A percentile compares a stretch with the other conserved stretches of the same genome.
These are phyloP conservation scores for Listronotus oregonensis DNA, from an alignment of 1,140 invertebrate species.

Conservation along the genomic window DNA sequence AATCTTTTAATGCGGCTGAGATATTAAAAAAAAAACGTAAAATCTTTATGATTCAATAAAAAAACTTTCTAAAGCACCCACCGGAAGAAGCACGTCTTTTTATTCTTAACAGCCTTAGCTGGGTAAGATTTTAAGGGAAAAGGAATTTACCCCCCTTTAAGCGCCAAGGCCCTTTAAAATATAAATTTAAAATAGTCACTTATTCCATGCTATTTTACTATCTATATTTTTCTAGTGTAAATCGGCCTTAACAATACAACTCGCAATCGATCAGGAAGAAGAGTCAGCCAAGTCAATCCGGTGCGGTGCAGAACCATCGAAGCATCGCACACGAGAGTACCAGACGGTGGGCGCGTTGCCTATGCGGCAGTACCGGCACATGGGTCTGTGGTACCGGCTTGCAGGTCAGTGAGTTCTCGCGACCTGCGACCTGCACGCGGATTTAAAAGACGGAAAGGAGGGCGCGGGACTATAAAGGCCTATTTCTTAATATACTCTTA, in stretches of 20 bases:
- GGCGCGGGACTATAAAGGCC: conserved; percentile 8
- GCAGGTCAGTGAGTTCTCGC: conserved; percentile 52
- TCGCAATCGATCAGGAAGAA: conserved; percentile 32
- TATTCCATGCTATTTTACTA: too few relatives aligned
- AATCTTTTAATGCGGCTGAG: too few relatives aligned
- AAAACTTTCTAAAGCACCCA: too few relatives aligned
- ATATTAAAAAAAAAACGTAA: too few relatives aligned
- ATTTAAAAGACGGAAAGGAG: conserved; percentile 1
- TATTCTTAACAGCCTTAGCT: too few relatives aligned
- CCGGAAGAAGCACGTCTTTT: too few relatives aligned
- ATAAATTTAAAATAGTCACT: too few relatives aligned
- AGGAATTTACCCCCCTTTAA: too few relatives aligned
- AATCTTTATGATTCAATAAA: too few relatives aligned
- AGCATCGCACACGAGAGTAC: conserved; percentile 19
- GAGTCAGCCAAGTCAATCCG: conserved; percentile 9
- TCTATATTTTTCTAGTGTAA: conserved; percentile 7
- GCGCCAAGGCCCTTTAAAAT: too few relatives aligned
- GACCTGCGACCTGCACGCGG: conserved; percentile 44
- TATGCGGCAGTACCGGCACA: not conserved
- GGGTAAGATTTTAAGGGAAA: too few relatives aligned
- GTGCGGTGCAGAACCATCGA: conserved; percentile 18
- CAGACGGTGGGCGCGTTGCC: conserved; percentile 24
- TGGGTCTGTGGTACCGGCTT: not conserved
- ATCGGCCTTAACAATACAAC: conserved; percentile 6
- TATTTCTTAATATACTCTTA: not conserved